Evolutionary conservation across 1,140 invertebrate genomes (phyloP), one percentile per base, ranked within the genome.

Genomic region (Lamellibrachia luymesi): DNA sequence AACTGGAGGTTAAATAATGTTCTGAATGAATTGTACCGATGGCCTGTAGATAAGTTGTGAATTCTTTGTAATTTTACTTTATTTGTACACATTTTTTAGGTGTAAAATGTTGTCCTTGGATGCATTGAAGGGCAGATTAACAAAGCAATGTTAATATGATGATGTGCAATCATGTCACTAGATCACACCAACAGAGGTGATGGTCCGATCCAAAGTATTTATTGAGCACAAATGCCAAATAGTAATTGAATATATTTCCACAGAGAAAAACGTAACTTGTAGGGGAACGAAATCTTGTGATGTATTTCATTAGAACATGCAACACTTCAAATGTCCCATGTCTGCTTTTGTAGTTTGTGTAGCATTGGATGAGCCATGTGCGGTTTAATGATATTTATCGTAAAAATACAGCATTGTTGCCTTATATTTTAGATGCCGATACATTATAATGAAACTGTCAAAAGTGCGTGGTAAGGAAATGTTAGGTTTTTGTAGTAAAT

Each of bases 401-500:
- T 80, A 10, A 80, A 80, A 80, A 80, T 80, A 80, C 64, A 80
- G 64, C 64, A 80, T 22, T 80, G 64, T 80, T 80, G 64, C 64
- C 64, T 38, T 80, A 80, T 80, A 80, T 80, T 22, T 38, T 80
- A 80, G 64, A 80, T 80, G 64, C 64, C 64, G 25, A 22, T 80
- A 38, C 13, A 17, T 80, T 80, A 80, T 80, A 80, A 80, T 80
- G 64, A 80, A 80, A 80, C 13, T 22, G 64, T 80, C 64, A 80
- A 8, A 17, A 80, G 64, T 17, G 64, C 64, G 17, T 80, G 64
- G 17, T 80, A 80, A 80, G 2, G 64, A 80, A 80, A 80, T 22
- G 64, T 80, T 80, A 80, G 64, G 64, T 80, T 80, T 80, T 80
- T 17, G 64, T 80, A 80, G 64, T 80, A 80, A 80, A 80, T 80